Conservation (phyloP, 2,797 vertebrate species). For the Pristis pectinata region DNA sequence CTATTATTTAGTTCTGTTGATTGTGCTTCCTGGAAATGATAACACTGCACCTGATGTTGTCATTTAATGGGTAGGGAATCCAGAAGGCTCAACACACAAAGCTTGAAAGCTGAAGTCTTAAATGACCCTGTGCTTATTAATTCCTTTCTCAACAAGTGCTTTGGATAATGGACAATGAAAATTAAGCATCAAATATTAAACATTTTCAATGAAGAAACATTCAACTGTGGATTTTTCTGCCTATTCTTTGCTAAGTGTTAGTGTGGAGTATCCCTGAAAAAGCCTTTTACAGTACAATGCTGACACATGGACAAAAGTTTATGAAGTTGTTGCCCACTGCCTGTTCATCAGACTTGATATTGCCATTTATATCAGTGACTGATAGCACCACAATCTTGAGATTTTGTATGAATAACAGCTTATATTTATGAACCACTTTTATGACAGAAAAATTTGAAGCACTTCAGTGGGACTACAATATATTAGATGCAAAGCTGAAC, state of each 20-base stretch:
- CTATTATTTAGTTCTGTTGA: neutral
- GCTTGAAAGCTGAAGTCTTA: too few relatives aligned
- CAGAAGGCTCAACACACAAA: too few relatives aligned
- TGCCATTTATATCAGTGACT: too few relatives aligned
- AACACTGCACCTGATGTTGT: neutral
- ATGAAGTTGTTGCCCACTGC: constrained; percentile 2
- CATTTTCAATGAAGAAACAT: neutral
- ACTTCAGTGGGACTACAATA: too few relatives aligned
- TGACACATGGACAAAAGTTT: neutral
- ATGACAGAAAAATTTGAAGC: neutral
- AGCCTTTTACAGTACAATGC: neutral
- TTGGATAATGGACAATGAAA: neutral
- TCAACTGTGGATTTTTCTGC: neutral
- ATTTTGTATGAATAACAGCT: neutral
- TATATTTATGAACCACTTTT: neutral
- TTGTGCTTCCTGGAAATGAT: neutral
- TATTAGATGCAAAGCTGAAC: neutral
- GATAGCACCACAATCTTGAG: neutral
- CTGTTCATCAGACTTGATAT: too few relatives aligned
- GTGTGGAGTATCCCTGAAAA: neutral
- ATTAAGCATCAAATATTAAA: neutral
- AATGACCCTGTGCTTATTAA: neutral
- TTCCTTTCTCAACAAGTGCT: neutral
- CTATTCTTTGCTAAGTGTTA: neutral
- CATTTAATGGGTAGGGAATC: too few relatives aligned